phyloP scores from a whole-genome alignment of 1,140 invertebrate genomes.

The Ruditapes philippinarum region DNA sequence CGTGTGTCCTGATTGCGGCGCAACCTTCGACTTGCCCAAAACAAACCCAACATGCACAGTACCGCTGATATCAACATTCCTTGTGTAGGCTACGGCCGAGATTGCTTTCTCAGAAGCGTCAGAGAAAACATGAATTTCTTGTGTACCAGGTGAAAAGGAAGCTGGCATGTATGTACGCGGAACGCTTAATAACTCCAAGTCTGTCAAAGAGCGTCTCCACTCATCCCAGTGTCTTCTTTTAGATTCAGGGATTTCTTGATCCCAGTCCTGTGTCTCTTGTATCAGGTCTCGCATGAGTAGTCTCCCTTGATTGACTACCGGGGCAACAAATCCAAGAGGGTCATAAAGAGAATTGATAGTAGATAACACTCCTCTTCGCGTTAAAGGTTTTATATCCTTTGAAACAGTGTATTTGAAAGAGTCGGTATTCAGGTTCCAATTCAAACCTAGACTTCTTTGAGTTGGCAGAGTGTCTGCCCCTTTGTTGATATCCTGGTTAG shows the following conservation, averaged over 20 bases:
- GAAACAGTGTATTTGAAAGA: conserved; percentile 43
- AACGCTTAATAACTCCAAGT: not conserved
- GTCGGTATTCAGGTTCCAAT: conserved; percentile 61
- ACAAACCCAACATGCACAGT: conserved; percentile 8
- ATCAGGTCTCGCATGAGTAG: not conserved
- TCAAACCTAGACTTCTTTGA: conserved; percentile 58
- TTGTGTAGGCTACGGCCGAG: conserved; percentile 60
- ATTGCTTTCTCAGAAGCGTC: conserved; percentile 67
- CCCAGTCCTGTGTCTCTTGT: conserved; percentile 1
- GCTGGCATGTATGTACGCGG: conserved; percentile 37
- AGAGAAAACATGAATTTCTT: conserved; percentile 50
- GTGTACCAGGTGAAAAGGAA: conserved; percentile 84
- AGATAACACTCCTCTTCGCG: conserved; percentile 42
- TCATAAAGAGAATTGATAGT: conserved; percentile 31
- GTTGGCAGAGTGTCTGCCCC: conserved; percentile 17
- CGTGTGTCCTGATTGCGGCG: conserved; percentile 51
- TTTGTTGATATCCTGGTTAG: conserved; percentile 38
- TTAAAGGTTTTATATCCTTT: conserved; percentile 22
- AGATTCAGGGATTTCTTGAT: conserved; percentile 39
- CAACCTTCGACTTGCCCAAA: conserved; percentile 58
- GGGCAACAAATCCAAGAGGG: conserved; percentile 12
- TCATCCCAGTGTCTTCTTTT: conserved; percentile 45
- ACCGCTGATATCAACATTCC: not conserved
- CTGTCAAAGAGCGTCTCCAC: conserved; percentile 45
- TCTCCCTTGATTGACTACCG: not conserved